phyloP scores from a whole-genome alignment of 2,888 invertebrate species.

The Ischnus inquisitorius region DNA sequence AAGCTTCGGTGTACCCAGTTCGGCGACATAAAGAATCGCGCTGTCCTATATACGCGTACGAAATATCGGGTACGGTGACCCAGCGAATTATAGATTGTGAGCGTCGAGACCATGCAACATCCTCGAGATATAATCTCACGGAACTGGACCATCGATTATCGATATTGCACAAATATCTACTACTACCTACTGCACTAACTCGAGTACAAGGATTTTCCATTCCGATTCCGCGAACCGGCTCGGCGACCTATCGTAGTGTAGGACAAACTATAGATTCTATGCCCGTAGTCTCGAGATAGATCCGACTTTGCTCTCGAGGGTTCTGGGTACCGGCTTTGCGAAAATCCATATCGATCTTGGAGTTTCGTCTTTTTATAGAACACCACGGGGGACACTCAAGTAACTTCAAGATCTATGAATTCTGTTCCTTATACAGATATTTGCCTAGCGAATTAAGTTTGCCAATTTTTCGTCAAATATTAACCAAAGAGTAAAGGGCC shows the following conservation, averaged over 20 bases:
- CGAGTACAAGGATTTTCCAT: constrained; percentile 56
- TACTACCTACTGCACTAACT: constrained; percentile 16
- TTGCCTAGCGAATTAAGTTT: not conserved
- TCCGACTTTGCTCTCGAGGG: constrained; percentile 24
- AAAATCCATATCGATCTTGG: constrained; percentile 32
- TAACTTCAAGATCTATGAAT: not conserved
- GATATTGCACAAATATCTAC: constrained; percentile 56
- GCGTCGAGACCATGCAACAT: constrained; percentile 42
- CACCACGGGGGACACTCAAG: not conserved
- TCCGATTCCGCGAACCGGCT: constrained; percentile 32
- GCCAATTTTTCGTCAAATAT: not conserved
- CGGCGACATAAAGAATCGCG: constrained; percentile 44
- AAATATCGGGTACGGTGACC: constrained; percentile 36
- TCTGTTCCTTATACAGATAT: not conserved
- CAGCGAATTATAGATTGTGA: constrained; percentile 60
- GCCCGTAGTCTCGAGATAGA: constrained; percentile 27
- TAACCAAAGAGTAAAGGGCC: no score
- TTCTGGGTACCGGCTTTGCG: not conserved
- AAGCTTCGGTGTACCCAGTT: constrained; percentile 5
- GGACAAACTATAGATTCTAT: not conserved
- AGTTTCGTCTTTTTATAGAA: not conserved
- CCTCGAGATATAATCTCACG: constrained; percentile 61
- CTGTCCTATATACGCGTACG: constrained; percentile 7
- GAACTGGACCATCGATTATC: constrained; percentile 67
- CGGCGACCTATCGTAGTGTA: constrained; percentile 40